Evolutionary conservation across 2,797 vertebrate genomes (phyloP), one percentile per base, ranked within the genome.

Genomic region (Ctenopoma kingsleyae): DNA sequence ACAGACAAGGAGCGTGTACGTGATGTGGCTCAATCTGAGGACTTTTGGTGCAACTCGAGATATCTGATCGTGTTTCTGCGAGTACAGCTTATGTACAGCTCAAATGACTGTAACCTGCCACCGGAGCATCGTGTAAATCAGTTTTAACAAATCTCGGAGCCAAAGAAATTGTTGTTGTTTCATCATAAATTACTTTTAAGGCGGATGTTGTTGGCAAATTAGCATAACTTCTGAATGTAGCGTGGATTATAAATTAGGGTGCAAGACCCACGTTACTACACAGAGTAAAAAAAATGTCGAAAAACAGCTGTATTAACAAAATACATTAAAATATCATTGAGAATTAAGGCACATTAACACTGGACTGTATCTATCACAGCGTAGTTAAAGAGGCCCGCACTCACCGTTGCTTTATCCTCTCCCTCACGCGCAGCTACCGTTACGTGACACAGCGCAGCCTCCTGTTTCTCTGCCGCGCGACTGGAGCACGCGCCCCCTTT

Each of bases 401-500:
- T 83, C 78, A 87, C 80, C 84, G 56, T 36, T 17, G 12, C 5
- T 49, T 11, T 10, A 1, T 38, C 57, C 32, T 61, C 13, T 49
- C 20, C 51, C 47, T 12, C 52, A 19, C 30, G 64, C 67, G 23
- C 61, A n/a, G 55, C 0, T 5, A 35, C n/a, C 12, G 35, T 16
- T 5, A 30, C 3, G 8, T 20, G 10, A 1, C 5, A 5, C 32
- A 0, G 25, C 9, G 8, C 2, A 12, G 0, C 22, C 49, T 38
- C 30, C 49, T 2, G 30, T 8, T 41, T 27, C 48, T 53, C 48
- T 51, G 50, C 54, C 23, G 47, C 32, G 19, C 35, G 19, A 10
- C 51, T 1, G 35, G 2, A 11, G 64, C 75, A 80, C 82, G 69
- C 73, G 73, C 80, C 60, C 74, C 41, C 50, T 83, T 83, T 85